phyloP scores from a whole-genome alignment of 2,888 invertebrate genomes.

The Drosophila pseudotalamancana region DNA sequence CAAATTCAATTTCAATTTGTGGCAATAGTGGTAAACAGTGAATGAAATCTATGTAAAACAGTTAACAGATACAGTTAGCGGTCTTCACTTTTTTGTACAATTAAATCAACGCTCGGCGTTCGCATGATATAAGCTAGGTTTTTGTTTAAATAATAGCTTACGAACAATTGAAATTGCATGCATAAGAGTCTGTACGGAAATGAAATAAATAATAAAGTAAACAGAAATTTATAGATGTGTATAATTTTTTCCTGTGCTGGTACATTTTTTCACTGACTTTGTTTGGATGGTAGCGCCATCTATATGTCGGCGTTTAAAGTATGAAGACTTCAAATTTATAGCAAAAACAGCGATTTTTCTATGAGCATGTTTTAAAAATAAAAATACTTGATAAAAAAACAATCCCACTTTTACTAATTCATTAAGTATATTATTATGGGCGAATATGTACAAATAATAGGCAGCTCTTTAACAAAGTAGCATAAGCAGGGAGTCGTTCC shows the following conservation, averaged over 20 bases:
- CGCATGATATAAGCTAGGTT: slow-evolving; percentile 22
- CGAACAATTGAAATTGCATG: slow-evolving; percentile 42
- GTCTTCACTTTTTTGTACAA: slow-evolving; percentile 43
- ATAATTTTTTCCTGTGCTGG: not conserved
- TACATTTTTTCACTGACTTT: not conserved
- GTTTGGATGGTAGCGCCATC: slow-evolving; percentile 4
- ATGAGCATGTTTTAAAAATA: no score
- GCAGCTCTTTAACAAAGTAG: no score
- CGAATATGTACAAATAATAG: no score
- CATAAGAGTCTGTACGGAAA: slow-evolving; percentile 37
- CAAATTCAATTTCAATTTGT: slow-evolving; percentile 37
- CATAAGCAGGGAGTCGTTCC: not conserved
- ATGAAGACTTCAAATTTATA: no score
- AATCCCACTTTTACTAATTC: no score
- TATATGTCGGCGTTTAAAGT: no score
- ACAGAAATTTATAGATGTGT: slow-evolving; percentile 1
- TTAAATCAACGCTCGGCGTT: slow-evolving; percentile 10
- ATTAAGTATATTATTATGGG: no score
- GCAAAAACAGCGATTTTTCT: no score
- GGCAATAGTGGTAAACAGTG: slow-evolving; percentile 24
- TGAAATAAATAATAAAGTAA: slow-evolving; percentile 38
- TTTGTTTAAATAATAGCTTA: slow-evolving; percentile 44
- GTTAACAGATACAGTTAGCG: slow-evolving; percentile 40
- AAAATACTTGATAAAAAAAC: no score
- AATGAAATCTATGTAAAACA: slow-evolving; percentile 34